Evolutionary conservation across 2,797 vertebrate genomes (phyloP).

Genomic region (Aphelocoma californica): DNA sequence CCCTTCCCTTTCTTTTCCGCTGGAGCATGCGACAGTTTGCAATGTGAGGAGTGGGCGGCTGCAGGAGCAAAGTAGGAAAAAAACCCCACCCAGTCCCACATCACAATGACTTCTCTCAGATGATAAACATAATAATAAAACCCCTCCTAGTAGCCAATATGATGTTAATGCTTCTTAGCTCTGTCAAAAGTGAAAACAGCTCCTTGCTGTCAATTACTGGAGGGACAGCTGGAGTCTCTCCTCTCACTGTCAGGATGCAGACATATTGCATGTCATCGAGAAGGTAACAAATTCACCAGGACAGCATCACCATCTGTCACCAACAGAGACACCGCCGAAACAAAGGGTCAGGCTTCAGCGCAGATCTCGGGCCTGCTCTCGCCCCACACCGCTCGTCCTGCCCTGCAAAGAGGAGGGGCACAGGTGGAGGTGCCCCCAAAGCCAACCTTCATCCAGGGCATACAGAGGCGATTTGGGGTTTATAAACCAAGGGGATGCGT

Average conservation of each 20-base stretch:
- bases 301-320: slow-evolving; percentile 90
- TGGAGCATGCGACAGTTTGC: not conserved
- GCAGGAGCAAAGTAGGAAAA: not conserved
- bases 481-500: not conserved
- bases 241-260: slow-evolving; percentile 82
- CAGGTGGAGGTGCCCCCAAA: not conserved
- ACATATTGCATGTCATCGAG: slow-evolving; percentile 89
- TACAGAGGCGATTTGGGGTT: not conserved
- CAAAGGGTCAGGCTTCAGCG: slow-evolving; percentile 78
- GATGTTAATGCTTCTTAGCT: slow-evolving; percentile 74
- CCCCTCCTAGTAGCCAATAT: slow-evolving; percentile 61
- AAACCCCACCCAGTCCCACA: not conserved
- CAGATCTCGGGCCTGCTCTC: slow-evolving; percentile 56
- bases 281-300: slow-evolving; percentile 90
- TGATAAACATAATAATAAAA: slow-evolving; percentile 67
- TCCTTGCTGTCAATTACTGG: slow-evolving; percentile 74
- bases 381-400: not conserved
- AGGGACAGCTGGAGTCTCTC: slow-evolving; percentile 88
- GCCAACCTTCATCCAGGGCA: accelerated
- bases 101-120: slow-evolving; percentile 48
- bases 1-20: slow-evolving; percentile 28
- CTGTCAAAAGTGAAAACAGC: slow-evolving; percentile 73
- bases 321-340: slow-evolving; percentile 73
- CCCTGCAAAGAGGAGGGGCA: not conserved
- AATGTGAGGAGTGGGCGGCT: not conserved